Evolutionary conservation across 2,113 vertebrate species (phyloP), one percentile per base, ranked within the genome.

Genomic region (Cephalopterus ornatus): DNA sequence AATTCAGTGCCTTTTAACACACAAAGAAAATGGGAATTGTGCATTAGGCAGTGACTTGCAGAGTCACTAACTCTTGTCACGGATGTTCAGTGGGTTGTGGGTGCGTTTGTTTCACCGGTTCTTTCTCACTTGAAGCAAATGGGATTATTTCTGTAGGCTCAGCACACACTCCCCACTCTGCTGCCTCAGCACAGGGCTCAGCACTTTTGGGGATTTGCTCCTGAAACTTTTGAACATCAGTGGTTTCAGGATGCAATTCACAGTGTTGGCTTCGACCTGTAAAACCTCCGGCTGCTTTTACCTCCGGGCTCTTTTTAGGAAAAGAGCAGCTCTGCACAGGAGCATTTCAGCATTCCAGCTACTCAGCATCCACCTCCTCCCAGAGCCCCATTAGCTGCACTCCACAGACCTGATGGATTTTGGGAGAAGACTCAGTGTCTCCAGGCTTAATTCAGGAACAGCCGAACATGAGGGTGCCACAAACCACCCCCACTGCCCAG

Each of bases 161-260:
- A 96, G 92, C 46, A 2, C 30, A 21, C 4, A 63, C 93, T 90
- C n/a, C 20, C 49, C 3, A 14, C 95, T 88, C 11, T 85, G 93
- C 90, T 92, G 85, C 10, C 46, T 96, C 96, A 96, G 95, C 91
- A 52, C 0, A 13, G 83, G 56, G 84, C 93, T 96, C 95, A 96
- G 95, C 96, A 79, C 10, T 87, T 95, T 81, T 14, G 33, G 88
- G 91, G 92, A 95, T 91, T 92, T 92, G 77, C 92, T 94, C 92
- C 91, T 86, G 88, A 76, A 74, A 87, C 82, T 92, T 84, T 62
- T 49, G 37, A 77, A 53, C 88, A 46, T 44, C 76, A 70, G 86
- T 92, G 50, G 41, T 95, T 96, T 91, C 86, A 87, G 94, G 87
- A 93, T 65, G 79, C 91, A 87, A 95, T 49, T 89, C 92, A 85